These are phyloP conservation scores for Drosophila sucinea DNA, from an alignment of 1,140 invertebrate species.

Conservation along the genomic window DNA sequence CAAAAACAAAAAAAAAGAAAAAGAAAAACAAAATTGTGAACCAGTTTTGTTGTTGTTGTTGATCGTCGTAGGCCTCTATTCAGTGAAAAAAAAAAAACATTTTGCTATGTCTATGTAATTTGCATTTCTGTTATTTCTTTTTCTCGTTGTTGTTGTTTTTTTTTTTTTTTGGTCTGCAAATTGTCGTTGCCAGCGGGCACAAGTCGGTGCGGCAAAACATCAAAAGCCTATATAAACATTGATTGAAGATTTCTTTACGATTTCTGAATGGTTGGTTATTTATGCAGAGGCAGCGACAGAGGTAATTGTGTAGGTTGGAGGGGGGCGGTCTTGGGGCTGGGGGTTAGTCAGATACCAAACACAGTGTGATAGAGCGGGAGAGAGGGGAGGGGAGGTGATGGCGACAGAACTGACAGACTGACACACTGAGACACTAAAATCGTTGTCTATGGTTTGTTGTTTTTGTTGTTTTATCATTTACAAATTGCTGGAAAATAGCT, in stretches of 20 bases:
- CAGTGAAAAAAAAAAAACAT: not conserved
- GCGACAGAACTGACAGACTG: constrained; percentile 62
- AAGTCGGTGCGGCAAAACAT: constrained; percentile 58
- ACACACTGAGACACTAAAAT: constrained; percentile 80
- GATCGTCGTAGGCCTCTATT: constrained; percentile 14
- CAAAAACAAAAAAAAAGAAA: not conserved
- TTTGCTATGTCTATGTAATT: constrained; percentile 65
- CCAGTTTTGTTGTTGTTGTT: constrained; percentile 4
- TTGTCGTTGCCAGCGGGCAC: constrained; percentile 66
- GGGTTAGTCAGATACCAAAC: too few species aligned
- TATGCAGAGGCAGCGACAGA: constrained; percentile 67
- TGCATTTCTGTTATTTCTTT: constrained; percentile 60
- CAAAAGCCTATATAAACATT: constrained; percentile 80
- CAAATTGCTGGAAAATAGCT: constrained; percentile 79
- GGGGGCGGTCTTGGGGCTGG: too few species aligned
- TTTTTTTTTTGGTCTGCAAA: constrained; percentile 52
- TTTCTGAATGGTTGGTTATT: constrained; percentile 82
- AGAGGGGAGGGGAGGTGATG: constrained; percentile 44
- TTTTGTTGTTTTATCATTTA: constrained; percentile 63
- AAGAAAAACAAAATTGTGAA: not conserved
- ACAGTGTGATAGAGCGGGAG: not conserved
- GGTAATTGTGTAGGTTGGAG: not conserved
- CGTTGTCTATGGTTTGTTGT: constrained; percentile 58
- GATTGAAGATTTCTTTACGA: constrained; percentile 82
- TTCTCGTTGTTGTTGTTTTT: constrained; percentile 5